Base-by-base conservation (phyloP, 2,888 invertebrate genomes). In the Fabriciana adippe region DNA sequence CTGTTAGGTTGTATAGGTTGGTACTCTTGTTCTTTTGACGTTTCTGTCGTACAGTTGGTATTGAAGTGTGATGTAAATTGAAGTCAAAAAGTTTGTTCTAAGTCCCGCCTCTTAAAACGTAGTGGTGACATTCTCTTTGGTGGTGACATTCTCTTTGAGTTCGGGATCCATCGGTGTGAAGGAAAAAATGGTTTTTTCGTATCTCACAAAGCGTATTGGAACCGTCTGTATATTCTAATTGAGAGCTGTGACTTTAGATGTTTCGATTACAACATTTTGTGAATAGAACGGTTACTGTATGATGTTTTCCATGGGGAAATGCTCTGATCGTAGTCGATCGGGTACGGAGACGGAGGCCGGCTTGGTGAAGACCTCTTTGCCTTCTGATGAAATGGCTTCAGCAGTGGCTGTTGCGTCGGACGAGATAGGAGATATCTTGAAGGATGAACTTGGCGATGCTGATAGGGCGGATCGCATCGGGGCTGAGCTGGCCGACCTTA, bases 301-400 rank as follows among this genome's bases (percentile, higher is more conserved):
- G 86, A 92, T 92, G 92, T 92, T 89, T 90, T 89, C 91, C 68
- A 83, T 88, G 83, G 89, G 89, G 84, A 90, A 92, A 88, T 88
- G 90, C 85, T 80, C 87, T 73, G 89, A 83, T 78, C 84, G 78
- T 78, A 86, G 82, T 82, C 85, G 83, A 76, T 82, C 85, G 79
- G 88, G 82, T 71, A 80, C 82, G 72, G 88, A 86, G 69, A 78
- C 82, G 70, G 89, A 85, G 78, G 81, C 87, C 84, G 89, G 86
- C 73, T 67, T 83, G 72, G 85, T 79, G 70, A 87, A 86, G 73
- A 85, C 86, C 71, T 82, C 81, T 70, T 84, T 81, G 79, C 82
- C 86, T 61, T 80, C 86, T 45, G 91, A 92, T 65, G 92, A 90
- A 75, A 87, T 89, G 67, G 88, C 88, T 60, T 87, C 89, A 3